These are phyloP conservation scores for Trididemnum miniatum DNA, from an alignment of 23 tunicate species.

Conservation along the genomic window DNA sequence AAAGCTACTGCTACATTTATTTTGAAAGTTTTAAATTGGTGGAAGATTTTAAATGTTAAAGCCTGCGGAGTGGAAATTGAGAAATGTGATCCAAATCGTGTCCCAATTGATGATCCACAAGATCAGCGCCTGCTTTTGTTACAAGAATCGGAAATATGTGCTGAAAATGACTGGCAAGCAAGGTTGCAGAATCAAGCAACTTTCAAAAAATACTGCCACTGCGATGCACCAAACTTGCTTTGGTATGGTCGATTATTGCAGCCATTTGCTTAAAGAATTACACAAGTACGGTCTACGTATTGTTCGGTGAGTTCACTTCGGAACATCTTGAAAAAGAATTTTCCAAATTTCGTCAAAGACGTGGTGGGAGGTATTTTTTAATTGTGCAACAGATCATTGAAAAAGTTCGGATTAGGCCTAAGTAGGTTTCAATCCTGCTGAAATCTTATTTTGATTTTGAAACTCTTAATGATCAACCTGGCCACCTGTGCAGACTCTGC, in stretches of 20 bases:
- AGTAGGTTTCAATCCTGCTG: not conserved
- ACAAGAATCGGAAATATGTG: too few relatives aligned
- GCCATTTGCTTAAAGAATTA: not conserved
- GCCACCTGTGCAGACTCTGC: not conserved
- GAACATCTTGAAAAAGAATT: slow-evolving; percentile 11
- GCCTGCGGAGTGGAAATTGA: not conserved
- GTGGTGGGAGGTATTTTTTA: slow-evolving; percentile 6
- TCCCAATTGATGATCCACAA: not conserved
- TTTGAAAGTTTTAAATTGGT: not conserved
- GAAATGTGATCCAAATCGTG: not conserved
- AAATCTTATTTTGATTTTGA: not conserved
- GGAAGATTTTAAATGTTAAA: slow-evolving; percentile 18
- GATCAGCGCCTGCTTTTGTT: slow-evolving; percentile 3
- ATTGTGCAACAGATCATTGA: slow-evolving; percentile 18
- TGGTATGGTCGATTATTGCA: not conserved
- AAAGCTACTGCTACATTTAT: slow-evolving; percentile 17
- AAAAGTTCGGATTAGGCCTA: slow-evolving; percentile 17
- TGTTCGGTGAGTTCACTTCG: slow-evolving; percentile 5
- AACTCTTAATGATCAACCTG: not conserved
- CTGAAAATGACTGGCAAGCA: slow-evolving; percentile 12
- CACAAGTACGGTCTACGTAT: not conserved
- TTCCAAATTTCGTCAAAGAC: not conserved
- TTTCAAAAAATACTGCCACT: not conserved
- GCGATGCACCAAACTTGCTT: slow-evolving; percentile 9
- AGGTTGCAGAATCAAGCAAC: not conserved